A percentile compares a stretch with the other conserved stretches of the same genome.
phyloP scores from a whole-genome alignment of 2,888 invertebrate genomes.

The Sturmia bella region DNA sequence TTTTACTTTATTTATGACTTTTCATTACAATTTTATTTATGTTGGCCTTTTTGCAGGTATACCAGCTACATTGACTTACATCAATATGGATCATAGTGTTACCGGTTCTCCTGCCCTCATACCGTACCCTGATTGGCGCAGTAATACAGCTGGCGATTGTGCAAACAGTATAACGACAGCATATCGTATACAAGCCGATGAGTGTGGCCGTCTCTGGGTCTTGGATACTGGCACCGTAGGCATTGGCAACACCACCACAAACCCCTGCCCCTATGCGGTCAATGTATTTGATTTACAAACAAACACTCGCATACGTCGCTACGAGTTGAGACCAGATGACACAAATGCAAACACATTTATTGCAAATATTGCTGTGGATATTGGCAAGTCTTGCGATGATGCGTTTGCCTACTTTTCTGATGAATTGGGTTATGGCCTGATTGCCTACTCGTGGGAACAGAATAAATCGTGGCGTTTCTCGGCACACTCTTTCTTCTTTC shows the following conservation, averaged over 20 bases:
- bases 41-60: conserved; percentile 84
- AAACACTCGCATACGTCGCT: conserved; percentile 86
- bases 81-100: conserved; percentile 86
- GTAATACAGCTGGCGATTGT: conserved; percentile 89
- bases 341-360: conserved; percentile 90
- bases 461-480: conserved; percentile 91
- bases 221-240: conserved; percentile 92
- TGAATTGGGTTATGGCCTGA: conserved; percentile 90
- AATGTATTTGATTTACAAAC: conserved; percentile 90
- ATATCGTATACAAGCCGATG: conserved; percentile 90
- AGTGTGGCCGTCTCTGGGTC: conserved; percentile 91
- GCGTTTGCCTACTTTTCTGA: conserved; percentile 91
- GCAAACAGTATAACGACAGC: conserved; percentile 89
- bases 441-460: conserved; percentile 89
- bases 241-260: conserved; percentile 88
- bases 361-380: conserved; percentile 92
- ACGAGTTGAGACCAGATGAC: conserved; percentile 87
- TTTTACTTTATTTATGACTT: not conserved
- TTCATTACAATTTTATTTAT: conserved; percentile 24
- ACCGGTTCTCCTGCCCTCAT: conserved; percentile 88
- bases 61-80: conserved; percentile 91
- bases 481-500: conserved; percentile 89
- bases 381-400: conserved; percentile 88
- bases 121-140: conserved; percentile 90
- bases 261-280: conserved; percentile 90